Percentiles rank a stretch among this genome's conserved stretches.
These are phyloP conservation scores for Urocynchramus pylzowi DNA, from an alignment of 2,113 vertebrate species.

Conservation along the genomic window DNA sequence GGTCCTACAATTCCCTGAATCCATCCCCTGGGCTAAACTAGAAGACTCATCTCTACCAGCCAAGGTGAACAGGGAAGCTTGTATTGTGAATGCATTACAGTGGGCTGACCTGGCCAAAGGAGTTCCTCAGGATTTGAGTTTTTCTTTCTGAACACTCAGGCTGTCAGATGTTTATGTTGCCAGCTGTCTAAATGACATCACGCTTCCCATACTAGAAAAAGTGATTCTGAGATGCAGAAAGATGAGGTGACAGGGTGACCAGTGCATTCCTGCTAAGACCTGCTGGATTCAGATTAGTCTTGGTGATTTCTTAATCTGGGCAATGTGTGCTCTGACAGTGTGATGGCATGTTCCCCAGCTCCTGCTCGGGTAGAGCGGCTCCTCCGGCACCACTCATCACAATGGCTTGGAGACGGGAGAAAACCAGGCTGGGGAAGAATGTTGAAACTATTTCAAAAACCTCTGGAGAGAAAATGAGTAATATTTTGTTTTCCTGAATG, in stretches of 20 bases:
- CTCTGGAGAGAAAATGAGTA: slow-evolving; percentile 40
- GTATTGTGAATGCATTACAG: background rate
- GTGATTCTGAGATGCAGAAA: background rate
- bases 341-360: background rate
- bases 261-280: background rate
- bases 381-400: background rate
- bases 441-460: slow-evolving; percentile 22
- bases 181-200: background rate
- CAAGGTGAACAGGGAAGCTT: background rate
- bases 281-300: background rate
- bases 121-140: background rate
- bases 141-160: background rate
- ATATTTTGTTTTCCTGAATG: slow-evolving; percentile 46
- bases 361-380: background rate
- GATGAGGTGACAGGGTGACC: background rate
- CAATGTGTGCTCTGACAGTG: background rate
- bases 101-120: background rate
- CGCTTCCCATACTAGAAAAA: background rate
- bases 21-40: background rate
- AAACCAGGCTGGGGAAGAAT: slow-evolving; percentile 18
- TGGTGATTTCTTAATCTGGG: background rate
- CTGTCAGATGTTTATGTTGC: background rate
- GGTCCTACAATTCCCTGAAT: background rate
- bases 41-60: background rate
- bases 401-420: background rate